Evolutionary conservation across 2,888 invertebrate species (phyloP).

Genomic region (Drosophila lacicola): DNA sequence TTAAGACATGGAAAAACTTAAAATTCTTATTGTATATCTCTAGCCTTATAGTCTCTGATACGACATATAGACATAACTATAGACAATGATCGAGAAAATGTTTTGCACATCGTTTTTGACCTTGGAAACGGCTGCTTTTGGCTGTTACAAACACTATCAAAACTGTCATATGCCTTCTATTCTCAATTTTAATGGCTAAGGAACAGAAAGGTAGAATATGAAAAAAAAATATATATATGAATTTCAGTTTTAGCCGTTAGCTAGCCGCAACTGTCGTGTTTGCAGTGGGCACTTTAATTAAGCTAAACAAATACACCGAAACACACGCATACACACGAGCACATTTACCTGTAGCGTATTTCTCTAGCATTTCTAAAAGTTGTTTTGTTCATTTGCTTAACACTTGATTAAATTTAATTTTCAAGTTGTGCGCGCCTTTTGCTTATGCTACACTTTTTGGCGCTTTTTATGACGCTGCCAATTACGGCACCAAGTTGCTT

Average conservation of each 20-base stretch:
- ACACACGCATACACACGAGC: slow-evolving; percentile 16
- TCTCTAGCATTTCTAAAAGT: slow-evolving; percentile 25
- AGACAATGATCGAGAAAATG: too few species aligned
- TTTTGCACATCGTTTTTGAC: too few species aligned
- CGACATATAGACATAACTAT: too few species aligned
- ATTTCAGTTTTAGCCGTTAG: slow-evolving; percentile 36
- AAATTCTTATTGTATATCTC: too few species aligned
- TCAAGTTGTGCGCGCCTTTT: slow-evolving; percentile 49
- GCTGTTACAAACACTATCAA: background rate
- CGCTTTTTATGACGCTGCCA: slow-evolving; percentile 60
- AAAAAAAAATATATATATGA: slow-evolving; percentile 1
- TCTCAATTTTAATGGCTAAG: background rate
- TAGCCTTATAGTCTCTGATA: too few species aligned
- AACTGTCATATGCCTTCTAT: background rate
- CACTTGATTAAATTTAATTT: slow-evolving; percentile 72
- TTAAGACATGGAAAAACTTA: too few species aligned
- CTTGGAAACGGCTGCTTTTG: too few species aligned
- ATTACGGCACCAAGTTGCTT: slow-evolving; percentile 74
- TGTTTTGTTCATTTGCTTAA: slow-evolving; percentile 36
- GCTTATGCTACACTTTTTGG: slow-evolving; percentile 42
- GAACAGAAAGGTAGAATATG: background rate
- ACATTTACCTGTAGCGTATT: slow-evolving; percentile 8
- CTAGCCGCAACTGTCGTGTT: slow-evolving; percentile 42
- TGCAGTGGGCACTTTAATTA: slow-evolving; percentile 66
- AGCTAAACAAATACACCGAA: slow-evolving; percentile 57